Percentiles rank a stretch among this genome's conserved stretches.
Evolutionary conservation across 2,113 vertebrate species (phyloP).

Genomic region (Hyperopisus bebe): DNA sequence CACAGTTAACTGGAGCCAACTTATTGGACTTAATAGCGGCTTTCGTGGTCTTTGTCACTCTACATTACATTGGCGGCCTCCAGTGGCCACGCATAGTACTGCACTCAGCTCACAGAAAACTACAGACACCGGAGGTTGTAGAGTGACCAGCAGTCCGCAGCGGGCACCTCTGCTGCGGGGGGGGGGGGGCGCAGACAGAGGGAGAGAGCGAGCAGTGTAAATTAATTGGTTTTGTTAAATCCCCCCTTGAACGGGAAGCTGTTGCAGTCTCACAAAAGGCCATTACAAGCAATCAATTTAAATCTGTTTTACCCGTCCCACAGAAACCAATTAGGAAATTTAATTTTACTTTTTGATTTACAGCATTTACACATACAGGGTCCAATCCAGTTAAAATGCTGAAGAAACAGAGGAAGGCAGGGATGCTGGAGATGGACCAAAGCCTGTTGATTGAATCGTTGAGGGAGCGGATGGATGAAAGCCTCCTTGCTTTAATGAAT

Average conservation of each 20-base stretch:
- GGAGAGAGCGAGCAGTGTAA: conserved; percentile 31
- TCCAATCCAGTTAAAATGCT: conserved; percentile 46
- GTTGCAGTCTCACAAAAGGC: conserved; percentile 56
- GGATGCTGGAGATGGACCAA: conserved; percentile 46
- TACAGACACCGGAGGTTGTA: background rate
- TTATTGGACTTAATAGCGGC: background rate
- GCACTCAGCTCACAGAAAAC: background rate
- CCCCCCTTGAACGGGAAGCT: conserved; percentile 56
- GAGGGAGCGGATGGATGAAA: conserved; percentile 5
- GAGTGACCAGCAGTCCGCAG: background rate
- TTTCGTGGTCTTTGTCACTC: background rate
- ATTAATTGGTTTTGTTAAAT: conserved; percentile 68
- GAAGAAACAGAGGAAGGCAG: conserved; percentile 20
- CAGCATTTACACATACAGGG: conserved; percentile 46
- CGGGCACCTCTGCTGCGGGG: conserved; percentile 13
- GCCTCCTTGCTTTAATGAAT: background rate
- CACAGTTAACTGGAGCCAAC: background rate
- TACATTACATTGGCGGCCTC: background rate
- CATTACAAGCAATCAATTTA: conserved; percentile 66
- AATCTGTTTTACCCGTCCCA: conserved; percentile 62
- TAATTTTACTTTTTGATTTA: conserved; percentile 62
- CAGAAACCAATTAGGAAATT: conserved; percentile 65
- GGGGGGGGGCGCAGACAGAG: conserved; percentile 28
- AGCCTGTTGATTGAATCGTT: conserved; percentile 44
- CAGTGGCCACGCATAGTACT: background rate